Conservation (phyloP, 2,797 vertebrate genomes). For the Aulostomus chinensis region DNA sequence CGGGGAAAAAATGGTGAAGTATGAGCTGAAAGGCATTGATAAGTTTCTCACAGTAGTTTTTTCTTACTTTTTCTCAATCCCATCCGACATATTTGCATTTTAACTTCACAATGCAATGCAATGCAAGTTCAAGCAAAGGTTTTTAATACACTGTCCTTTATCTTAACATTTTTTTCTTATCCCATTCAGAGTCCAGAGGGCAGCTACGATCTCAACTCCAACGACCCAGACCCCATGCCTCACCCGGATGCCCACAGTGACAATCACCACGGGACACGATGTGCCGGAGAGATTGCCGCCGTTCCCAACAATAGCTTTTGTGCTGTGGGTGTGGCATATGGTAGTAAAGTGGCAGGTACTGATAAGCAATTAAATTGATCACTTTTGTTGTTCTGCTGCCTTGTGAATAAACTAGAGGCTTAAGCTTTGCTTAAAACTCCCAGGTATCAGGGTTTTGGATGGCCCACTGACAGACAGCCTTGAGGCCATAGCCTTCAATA, state of each 20-base stretch:
- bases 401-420: neutral
- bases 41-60: too few species aligned
- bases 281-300: constrained; percentile 94
- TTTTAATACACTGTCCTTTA: too few species aligned
- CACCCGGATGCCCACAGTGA: constrained; percentile 88
- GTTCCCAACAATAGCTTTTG: constrained; percentile 97
- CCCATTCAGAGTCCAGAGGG: constrained; percentile 92
- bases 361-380: neutral
- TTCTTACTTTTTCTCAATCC: too few species aligned
- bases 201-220: constrained; percentile 96
- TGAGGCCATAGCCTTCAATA: constrained; percentile 97
- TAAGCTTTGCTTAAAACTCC: neutral
- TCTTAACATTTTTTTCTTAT: neutral
- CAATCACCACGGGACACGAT: constrained; percentile 95
- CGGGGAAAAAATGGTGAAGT: too few species aligned
- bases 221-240: constrained; percentile 97
- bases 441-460: constrained; percentile 95
- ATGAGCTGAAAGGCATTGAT: too few species aligned
- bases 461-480: constrained; percentile 97
- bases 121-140: too few species aligned
- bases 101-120: too few species aligned
- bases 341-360: constrained; percentile 92
- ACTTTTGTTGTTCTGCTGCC: fast-evolving
- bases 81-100: too few species aligned
- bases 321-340: constrained; percentile 93